phyloP scores from a whole-genome alignment of 2,797 vertebrate species.

The Platalea minor region DNA sequence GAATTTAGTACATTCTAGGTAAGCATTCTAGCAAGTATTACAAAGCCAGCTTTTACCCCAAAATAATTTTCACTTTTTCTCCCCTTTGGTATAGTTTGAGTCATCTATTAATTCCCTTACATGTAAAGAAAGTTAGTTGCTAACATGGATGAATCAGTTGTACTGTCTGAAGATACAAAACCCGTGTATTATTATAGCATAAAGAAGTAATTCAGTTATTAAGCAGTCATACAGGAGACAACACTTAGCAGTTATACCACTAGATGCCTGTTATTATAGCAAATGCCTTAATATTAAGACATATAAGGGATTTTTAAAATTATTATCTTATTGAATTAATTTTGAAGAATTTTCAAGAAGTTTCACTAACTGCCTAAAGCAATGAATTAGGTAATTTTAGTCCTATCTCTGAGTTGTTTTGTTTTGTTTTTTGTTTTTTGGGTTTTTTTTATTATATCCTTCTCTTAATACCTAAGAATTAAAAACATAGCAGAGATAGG shows the following conservation, averaged over 20 bases:
- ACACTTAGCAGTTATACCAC: neutral
- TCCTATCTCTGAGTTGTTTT: neutral
- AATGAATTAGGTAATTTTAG: neutral
- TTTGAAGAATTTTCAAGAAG: neutral
- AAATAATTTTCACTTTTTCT: neutral
- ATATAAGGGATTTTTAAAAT: neutral
- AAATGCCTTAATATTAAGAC: neutral
- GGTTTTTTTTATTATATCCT: neutral
- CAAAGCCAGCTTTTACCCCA: neutral
- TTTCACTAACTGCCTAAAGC: neutral
- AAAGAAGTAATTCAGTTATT: neutral
- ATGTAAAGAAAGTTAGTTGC: neutral
- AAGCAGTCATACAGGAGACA: neutral
- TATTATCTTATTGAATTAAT: neutral
- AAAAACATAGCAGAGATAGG: neutral
- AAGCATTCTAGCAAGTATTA: neutral
- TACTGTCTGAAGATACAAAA: neutral
- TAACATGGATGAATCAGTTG: neutral
- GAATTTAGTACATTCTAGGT: neutral
- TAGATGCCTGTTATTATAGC: neutral
- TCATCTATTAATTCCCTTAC: neutral
- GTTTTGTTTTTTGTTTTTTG: too few relatives aligned
- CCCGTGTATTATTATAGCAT: neutral
- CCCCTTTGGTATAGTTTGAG: neutral
- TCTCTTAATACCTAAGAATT: neutral